Evolutionary conservation across 2,113 vertebrate genomes (phyloP), one percentile per base, ranked within the genome.

Genomic region (Struthidea cinerea): DNA sequence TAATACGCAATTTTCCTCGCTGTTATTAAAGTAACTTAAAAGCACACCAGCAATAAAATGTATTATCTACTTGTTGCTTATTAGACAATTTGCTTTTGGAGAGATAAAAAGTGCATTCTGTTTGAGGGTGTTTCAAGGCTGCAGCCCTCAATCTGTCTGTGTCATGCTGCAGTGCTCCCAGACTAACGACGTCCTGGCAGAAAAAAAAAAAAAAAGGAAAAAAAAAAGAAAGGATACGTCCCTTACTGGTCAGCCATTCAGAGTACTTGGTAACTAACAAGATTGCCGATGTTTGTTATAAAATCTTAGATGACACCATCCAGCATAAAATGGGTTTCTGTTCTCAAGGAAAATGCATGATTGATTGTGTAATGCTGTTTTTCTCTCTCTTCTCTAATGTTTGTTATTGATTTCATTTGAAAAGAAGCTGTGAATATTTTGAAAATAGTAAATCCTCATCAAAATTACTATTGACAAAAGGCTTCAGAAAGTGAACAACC

Each of bases 371-470:
- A 78, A 68, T 50, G 39, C 11, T 93, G 60, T 81, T 93, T 92
- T 85, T 59, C 57, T 87, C 60, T 67, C 67, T n/a, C 59, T 84
- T 74, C 18, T 93, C 64, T 53, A 23, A 13, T 61, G 71, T 91
- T 83, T 76, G 8, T 63, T 93, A 95, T 93, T 83, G 87, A 94
- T 96, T 93, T 90, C 42, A 59, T 93, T 91, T 80, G 60, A 90
- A 94, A 91, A 93, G 50, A 73, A 91, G 41, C 39, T 76, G 70
- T 93, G 82, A 87, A 85, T 90, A 93, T 94, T 97, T 90, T 95
- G 74, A 76, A 95, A 93, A 94, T 28, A 85, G 39, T 85, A 85
- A 95, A 74, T 87, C 63, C 55, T 80, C 1, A 0, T 93, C 23
- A 63, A 86, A 95, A 91, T 61, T 88, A 27, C 27, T 83, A 77